phyloP scores from a whole-genome alignment of 2,888 invertebrate genomes.

The Agrilus mali region DNA sequence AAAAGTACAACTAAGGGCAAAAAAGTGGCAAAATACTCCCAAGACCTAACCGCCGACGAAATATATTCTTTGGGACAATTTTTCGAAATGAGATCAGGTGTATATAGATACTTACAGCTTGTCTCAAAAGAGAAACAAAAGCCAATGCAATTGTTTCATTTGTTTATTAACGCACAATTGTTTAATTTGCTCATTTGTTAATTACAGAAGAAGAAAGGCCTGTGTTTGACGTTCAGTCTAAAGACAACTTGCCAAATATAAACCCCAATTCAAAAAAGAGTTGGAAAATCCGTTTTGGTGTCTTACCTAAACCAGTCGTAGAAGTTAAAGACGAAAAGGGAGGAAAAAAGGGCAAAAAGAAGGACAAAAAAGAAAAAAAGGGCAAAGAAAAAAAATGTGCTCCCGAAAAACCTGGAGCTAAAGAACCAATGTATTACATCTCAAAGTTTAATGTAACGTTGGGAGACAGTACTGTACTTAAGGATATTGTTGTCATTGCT shows the following conservation, averaged over 20 bases:
- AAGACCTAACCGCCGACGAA: slow-evolving; percentile 15
- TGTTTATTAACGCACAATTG: no score
- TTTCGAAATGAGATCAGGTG: slow-evolving; percentile 11
- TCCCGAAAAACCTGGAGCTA: slow-evolving; percentile 1
- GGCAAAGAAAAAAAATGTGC: slow-evolving; percentile 6
- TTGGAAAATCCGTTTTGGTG: slow-evolving; percentile 10
- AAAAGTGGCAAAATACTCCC: slow-evolving; percentile 13
- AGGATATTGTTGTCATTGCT: slow-evolving; percentile 19
- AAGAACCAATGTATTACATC: slow-evolving; percentile 10
- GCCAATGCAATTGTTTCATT: no score
- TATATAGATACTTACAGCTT: no score
- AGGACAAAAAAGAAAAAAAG: slow-evolving; percentile 6
- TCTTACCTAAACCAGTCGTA: slow-evolving; percentile 2
- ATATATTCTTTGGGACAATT: slow-evolving; percentile 13
- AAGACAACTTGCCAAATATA: no score
- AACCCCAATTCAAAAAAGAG: slow-evolving; percentile 6
- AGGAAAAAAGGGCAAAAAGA: slow-evolving; percentile 4
- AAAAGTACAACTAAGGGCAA: neutral
- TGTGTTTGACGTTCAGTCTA: no score
- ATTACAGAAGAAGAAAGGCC: no score
- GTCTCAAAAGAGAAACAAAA: no score
- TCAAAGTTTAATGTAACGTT: slow-evolving; percentile 19
- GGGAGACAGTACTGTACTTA: slow-evolving; percentile 13
- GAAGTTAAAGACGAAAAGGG: slow-evolving; percentile 4
- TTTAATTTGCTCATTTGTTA: no score